Conservation (phyloP, 1,140 invertebrate species). For the Drosophila chauvacae region DNA sequence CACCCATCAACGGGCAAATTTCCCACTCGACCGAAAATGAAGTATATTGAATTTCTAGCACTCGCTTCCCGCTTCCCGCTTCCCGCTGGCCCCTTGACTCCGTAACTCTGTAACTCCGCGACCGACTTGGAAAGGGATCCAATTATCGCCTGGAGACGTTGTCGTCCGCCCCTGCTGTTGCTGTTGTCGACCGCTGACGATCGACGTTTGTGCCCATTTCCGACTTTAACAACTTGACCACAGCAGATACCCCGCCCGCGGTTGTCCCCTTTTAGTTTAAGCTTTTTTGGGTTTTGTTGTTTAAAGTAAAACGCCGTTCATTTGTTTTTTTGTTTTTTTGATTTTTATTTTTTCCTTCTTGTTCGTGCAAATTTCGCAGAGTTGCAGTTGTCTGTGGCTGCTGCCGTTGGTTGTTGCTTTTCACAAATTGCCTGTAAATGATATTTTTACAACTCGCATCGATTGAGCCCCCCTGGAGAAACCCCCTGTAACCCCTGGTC, state of each 20-base stretch:
- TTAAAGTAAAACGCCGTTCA: slow-evolving; percentile 74
- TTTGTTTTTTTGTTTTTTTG: slow-evolving; percentile 54
- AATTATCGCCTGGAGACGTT: slow-evolving; percentile 74
- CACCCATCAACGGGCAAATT: background rate
- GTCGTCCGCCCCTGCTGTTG: slow-evolving; percentile 36
- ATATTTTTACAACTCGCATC: slow-evolving; percentile 82
- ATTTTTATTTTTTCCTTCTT: slow-evolving; percentile 22
- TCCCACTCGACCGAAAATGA: slow-evolving; percentile 15
- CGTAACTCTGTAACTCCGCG: background rate
- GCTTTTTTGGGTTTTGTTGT: slow-evolving; percentile 37
- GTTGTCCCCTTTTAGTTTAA: slow-evolving; percentile 3
- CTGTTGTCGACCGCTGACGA: slow-evolving; percentile 64
- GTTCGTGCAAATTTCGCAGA: slow-evolving; percentile 74
- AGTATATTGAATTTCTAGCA: slow-evolving; percentile 13
- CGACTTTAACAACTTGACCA: slow-evolving; percentile 76
- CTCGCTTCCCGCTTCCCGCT: background rate
- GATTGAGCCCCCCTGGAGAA: slow-evolving; percentile 44
- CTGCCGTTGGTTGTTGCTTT: slow-evolving; percentile 41
- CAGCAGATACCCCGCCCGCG: slow-evolving; percentile 19
- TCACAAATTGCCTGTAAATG: slow-evolving; percentile 81
- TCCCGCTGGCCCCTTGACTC: slow-evolving; percentile 5
- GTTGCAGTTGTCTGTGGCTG: slow-evolving; percentile 44
- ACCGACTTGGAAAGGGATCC: slow-evolving; percentile 64
- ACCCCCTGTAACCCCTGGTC: slow-evolving; percentile 5
- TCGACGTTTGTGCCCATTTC: slow-evolving; percentile 74